Evolutionary conservation across 2,797 vertebrate genomes (phyloP), one percentile per base, ranked within the genome.

Genomic region (Lateolabrax maculatus): DNA sequence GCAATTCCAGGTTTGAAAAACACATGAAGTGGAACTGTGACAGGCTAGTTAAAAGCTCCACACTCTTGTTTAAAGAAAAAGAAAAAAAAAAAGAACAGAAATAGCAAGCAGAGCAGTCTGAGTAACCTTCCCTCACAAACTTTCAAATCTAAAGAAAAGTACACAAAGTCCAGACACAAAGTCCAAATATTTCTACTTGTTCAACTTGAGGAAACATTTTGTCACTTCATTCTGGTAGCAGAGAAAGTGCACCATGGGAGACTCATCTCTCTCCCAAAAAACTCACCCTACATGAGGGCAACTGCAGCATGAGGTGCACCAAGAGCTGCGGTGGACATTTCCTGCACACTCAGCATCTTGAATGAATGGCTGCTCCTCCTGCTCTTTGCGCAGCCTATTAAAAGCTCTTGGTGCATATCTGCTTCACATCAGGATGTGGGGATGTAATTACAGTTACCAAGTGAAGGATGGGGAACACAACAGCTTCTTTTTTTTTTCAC

Each of bases 391-490:
- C 43, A 70, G 81, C 77, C 84, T 89, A 82, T 92, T 91, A 89
- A 89, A 88, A 64, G 37, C 83, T 80, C 63, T 80, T 39, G 72
- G 71, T 84, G 79, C 62, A 72, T 75, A 84, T 85, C 81, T 90
- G 90, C 89, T 79, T 81, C 72, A 62, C 80, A 87, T 90, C 87
- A 89, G 85, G 86, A 87, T 85, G 89, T 86, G 87, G 75, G 78
- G 79, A 76, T 74, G 55, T 90, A 93, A 91, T 91, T 91, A 92
- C 58, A 46, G 80, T 84, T 76, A 74, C 83, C 74, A 75, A 80
- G 77, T 56, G 80, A 85, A 82, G 70, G 77, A 81, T 61, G 43
- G 52, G 49, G 70, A 87, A 80, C 68, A 74, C 76, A 75, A 71
- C 71, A 41, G 58, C 31, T 27, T 31, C 29, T 62, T 48, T 67